These are phyloP conservation scores for Blastobasis lacticolella DNA, from an alignment of 2,888 invertebrate species.

Conservation along the genomic window DNA sequence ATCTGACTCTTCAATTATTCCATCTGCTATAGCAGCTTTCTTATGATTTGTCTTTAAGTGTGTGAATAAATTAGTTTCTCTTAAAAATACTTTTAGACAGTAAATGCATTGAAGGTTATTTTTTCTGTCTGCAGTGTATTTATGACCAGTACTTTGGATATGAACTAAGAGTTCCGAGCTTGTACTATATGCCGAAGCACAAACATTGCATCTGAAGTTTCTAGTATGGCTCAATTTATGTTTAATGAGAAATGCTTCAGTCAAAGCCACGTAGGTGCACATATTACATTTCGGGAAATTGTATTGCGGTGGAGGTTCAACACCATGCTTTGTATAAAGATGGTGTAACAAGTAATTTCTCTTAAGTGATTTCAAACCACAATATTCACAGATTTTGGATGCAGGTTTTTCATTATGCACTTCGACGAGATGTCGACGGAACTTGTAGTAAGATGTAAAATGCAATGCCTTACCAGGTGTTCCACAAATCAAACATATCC, in stretches of 20 bases:
- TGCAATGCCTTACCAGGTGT: constrained; percentile 78
- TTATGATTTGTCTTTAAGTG: constrained; percentile 81
- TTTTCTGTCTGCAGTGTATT: constrained; percentile 53
- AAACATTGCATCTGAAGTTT: constrained; percentile 71
- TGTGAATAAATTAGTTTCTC: constrained; percentile 80
- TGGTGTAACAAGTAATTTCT: constrained; percentile 85
- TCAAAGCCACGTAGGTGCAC: constrained; percentile 85
- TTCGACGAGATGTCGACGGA: constrained; percentile 86
- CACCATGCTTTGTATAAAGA: constrained; percentile 84
- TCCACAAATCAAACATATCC: constrained; percentile 87
- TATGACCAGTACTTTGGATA: constrained; percentile 74
- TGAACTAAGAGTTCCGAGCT: constrained; percentile 58
- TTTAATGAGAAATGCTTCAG: constrained; percentile 78
- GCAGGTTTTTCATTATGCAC: constrained; percentile 86
- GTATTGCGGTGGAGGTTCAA: constrained; percentile 80
- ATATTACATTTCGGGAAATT: constrained; percentile 85
- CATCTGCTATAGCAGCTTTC: constrained; percentile 77
- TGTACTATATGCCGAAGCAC: constrained; percentile 66
- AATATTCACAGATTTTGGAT: constrained; percentile 86
- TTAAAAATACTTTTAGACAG: constrained; percentile 82
- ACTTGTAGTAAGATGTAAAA: constrained; percentile 85
- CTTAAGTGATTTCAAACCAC: constrained; percentile 84
- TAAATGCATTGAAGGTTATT: constrained; percentile 78
- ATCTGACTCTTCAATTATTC: constrained; percentile 77
- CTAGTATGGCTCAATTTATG: constrained; percentile 78